Conservation (phyloP, 2,888 invertebrate species). For the Chrysolina haemoptera region DNA sequence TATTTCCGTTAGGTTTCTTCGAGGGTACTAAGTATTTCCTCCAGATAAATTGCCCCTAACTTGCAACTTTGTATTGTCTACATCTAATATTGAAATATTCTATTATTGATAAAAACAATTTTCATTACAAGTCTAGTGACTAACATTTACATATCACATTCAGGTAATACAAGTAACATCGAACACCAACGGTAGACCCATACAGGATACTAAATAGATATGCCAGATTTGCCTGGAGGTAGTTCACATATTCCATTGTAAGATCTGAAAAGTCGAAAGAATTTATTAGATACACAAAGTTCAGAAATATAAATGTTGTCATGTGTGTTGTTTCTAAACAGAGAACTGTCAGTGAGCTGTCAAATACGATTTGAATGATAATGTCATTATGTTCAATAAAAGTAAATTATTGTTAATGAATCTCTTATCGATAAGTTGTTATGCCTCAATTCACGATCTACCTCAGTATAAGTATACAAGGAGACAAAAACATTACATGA, state of each 20-base stretch:
- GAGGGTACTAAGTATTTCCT: neutral
- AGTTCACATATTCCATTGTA: neutral
- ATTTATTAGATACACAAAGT: neutral
- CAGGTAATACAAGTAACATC: slow-evolving; percentile 50
- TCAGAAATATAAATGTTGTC: too few species aligned
- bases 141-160: slow-evolving; percentile 58
- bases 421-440: too few species aligned
- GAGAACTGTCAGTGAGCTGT: too few species aligned
- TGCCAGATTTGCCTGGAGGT: slow-evolving; percentile 6
- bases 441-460: too few species aligned
- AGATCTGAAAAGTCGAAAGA: neutral
- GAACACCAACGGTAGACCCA: slow-evolving; percentile 33
- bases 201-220: neutral
- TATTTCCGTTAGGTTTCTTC: neutral
- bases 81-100: neutral
- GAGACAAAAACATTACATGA: too few species aligned
- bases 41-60: slow-evolving; percentile 8
- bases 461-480: too few species aligned
- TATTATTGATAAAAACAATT: slow-evolving; percentile 17
- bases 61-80: slow-evolving; percentile 2
- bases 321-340: too few species aligned
- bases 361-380: too few species aligned
- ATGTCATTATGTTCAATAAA: too few species aligned
- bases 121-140: slow-evolving; percentile 43
- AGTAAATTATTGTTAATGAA: too few species aligned